Evolutionary conservation across 2,888 invertebrate genomes (phyloP).

Genomic region (Nasonia oneida): DNA sequence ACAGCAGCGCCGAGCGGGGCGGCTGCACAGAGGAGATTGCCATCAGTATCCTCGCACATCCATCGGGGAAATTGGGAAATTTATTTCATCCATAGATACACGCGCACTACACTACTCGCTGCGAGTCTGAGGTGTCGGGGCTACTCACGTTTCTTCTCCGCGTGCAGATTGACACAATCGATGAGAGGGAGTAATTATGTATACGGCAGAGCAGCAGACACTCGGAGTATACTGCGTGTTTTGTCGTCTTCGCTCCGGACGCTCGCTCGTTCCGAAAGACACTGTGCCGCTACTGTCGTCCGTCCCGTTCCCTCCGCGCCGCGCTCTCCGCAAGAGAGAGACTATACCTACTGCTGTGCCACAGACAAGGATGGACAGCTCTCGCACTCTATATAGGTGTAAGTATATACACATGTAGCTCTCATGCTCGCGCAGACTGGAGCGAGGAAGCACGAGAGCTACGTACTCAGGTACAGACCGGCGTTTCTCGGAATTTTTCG

Average conservation of each 20-base stretch:
- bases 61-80: not conserved
- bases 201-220: not conserved
- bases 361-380: conserved; percentile 9
- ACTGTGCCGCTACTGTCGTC: conserved; percentile 11
- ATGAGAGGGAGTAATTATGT: not conserved
- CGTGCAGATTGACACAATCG: not conserved
- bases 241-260: not conserved
- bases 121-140: not conserved
- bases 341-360: conserved; percentile 1
- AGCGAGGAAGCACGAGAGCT: too few relatives aligned
- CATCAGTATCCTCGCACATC: conserved; percentile 11
- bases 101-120: not conserved
- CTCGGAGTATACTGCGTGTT: not conserved
- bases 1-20: not conserved
- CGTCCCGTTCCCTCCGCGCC: not conserved
- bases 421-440: too few relatives aligned
- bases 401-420: not conserved
- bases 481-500: not conserved
- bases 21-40: not conserved
- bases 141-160: conserved; percentile 1
- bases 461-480: too few relatives aligned
- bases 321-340: not conserved
- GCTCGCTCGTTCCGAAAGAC: conserved; percentile 4
- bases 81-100: not conserved
- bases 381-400: not conserved